Evolutionary conservation across 92 coral and sea anemone species (phyloP), one percentile per base, ranked within the genome.

Genomic region (Porites divaricata): DNA sequence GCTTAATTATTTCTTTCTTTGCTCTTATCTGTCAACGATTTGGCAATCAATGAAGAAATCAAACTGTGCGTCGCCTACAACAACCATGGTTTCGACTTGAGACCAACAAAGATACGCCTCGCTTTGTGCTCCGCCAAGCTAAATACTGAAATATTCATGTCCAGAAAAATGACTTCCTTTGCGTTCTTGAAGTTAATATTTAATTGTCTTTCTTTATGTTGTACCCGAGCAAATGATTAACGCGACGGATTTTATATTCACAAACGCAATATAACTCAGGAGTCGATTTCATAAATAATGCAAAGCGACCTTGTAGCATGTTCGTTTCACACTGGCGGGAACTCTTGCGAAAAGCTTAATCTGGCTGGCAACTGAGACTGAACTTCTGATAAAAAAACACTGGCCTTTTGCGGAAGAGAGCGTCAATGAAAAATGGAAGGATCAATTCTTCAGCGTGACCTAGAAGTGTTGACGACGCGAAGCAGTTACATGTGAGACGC

Each of bases 221-320:
- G 93, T 49, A 88, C 88, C 87, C 88, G 84, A 85, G 95, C 98
- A 92, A 94, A 94, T 94, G 86, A 94, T 94, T 94, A 94, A 94
- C 98, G 84, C 81, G 81, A 54, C 17, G 81, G 93, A 78, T 87
- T 88, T 86, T 87, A 86, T 90, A 94, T 94, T 87, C 94, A 91
- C 87, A 68, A 52, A 86, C 73, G 79, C 87, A 72, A 81, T 70
- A 75, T 87, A 59, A 79, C 76, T 71, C 78, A 76, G 89, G 92
- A 74, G 72, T 89, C 62, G 48, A 75, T 94, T 91, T 92, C 98
- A 94, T 94, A 89, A 91, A 94, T 94, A 92, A 94, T 94, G 93
- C 98, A 94, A 86, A 73, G 86, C 86, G 86, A 73, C 53, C 78
- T 28, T 21, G 35, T 41, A 14, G 63, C 77, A 26, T n/a, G 85